phyloP scores from a whole-genome alignment of 2,797 vertebrate genomes.

The Chaenodraco wilsoni region DNA sequence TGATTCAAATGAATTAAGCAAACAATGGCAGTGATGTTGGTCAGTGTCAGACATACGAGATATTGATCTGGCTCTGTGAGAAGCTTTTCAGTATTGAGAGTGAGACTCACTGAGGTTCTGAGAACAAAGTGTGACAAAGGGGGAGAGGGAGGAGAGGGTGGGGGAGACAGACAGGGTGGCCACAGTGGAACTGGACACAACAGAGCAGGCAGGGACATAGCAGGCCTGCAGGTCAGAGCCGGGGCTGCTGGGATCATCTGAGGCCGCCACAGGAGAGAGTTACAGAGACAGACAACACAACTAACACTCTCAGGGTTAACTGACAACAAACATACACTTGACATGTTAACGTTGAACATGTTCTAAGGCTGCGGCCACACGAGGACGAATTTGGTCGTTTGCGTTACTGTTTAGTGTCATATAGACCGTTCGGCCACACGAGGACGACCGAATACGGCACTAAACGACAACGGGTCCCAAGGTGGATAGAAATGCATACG shows the following conservation, averaged over 20 bases:
- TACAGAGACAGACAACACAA: slow-evolving; percentile 12
- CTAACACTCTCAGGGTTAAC: no score
- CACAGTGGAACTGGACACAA: slow-evolving; percentile 82
- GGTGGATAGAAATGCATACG: no score
- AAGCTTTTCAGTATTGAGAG: slow-evolving; percentile 7
- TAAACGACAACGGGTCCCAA: no score
- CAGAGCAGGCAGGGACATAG: slow-evolving; percentile 89
- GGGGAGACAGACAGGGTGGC: slow-evolving; percentile 50
- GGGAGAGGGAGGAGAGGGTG: slow-evolving; percentile 84
- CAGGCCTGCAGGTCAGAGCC: slow-evolving; percentile 89
- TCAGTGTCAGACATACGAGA: background rate
- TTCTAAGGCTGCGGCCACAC: no score
- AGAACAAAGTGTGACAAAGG: slow-evolving; percentile 86
- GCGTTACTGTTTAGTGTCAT: no score
- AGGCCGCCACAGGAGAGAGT: slow-evolving; percentile 39
- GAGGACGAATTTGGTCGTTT: no score
- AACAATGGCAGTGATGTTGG: background rate
- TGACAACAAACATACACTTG: background rate
- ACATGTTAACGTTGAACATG: background rate
- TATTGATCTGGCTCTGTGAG: slow-evolving; percentile 8
- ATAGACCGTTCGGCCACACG: no score
- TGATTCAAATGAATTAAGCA: background rate
- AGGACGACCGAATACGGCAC: no score
- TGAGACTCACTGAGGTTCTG: slow-evolving; percentile 91
- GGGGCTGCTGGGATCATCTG: slow-evolving; percentile 91